These are phyloP conservation scores for Microtus montanus DNA, from an alignment of 2,113 vertebrate genomes.

Conservation along the genomic window DNA sequence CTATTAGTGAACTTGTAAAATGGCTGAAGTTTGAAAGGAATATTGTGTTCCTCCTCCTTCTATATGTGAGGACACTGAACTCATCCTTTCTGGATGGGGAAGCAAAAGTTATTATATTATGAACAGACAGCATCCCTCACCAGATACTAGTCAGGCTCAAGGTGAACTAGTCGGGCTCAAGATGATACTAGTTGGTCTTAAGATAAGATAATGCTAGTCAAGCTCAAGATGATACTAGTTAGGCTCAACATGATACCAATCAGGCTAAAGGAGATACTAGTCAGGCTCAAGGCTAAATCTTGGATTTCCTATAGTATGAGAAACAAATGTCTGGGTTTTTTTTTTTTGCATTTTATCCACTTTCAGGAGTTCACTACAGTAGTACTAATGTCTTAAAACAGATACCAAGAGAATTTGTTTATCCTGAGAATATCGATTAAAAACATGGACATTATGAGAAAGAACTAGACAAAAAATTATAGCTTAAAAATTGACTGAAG, in stretches of 20 bases:
- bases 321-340: background rate
- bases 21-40: background rate
- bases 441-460: background rate
- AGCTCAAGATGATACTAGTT: too few species aligned
- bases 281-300: background rate
- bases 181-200: too few species aligned
- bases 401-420: background rate
- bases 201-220: too few species aligned
- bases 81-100: background rate
- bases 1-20: background rate
- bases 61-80: background rate
- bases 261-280: too few species aligned
- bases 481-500: background rate
- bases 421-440: background rate
- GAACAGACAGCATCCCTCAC: background rate
- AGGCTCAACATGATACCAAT: too few species aligned
- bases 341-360: background rate
- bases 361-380: background rate
- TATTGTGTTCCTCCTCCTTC: background rate
- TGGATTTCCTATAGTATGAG: background rate
- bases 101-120: background rate
- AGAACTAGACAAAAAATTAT: background rate
- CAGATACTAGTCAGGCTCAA: too few species aligned
- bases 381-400: background rate
- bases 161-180: too few species aligned